These are phyloP conservation scores for Trachymyrmex cornetzi DNA, from an alignment of 1,140 invertebrate species.

Conservation along the genomic window DNA sequence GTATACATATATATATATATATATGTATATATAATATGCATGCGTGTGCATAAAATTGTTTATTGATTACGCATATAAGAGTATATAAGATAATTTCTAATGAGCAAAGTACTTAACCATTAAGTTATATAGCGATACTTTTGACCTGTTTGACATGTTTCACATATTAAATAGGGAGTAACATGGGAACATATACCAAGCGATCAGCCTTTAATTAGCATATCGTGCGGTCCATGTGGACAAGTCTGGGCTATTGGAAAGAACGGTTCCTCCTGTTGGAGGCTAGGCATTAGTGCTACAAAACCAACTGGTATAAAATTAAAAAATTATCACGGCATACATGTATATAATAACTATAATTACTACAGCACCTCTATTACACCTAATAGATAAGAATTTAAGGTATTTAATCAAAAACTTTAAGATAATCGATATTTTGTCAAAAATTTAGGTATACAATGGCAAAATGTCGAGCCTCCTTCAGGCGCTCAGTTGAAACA, in stretches of 20 bases:
- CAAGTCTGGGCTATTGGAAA: constrained; percentile 95
- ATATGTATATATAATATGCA: no score
- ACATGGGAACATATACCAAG: constrained; percentile 93
- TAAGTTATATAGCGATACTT: background rate
- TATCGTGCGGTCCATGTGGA: constrained; percentile 89
- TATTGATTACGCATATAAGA: constrained; percentile 5
- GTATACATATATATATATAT: no score
- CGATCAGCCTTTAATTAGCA: constrained; percentile 91
- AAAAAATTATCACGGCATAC: background rate
- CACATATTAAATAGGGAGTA: constrained; percentile 87
- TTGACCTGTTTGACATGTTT: constrained; percentile 30
- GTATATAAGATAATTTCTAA: background rate
- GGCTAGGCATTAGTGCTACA: constrained; percentile 89
- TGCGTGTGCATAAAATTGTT: no score
- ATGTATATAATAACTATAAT: background rate
- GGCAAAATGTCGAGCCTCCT: constrained; percentile 90
- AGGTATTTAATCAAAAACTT: background rate
- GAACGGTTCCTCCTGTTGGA: constrained; percentile 94
- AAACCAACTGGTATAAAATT: constrained; percentile 88
- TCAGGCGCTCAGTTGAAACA: constrained; percentile 91
- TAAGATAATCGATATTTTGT: background rate
- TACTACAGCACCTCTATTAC: background rate
- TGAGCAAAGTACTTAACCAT: background rate
- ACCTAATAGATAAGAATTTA: background rate
- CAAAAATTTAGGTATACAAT: constrained; percentile 84